phyloP scores from a whole-genome alignment of 2,113 vertebrate genomes.

The Pedetes capensis region DNA sequence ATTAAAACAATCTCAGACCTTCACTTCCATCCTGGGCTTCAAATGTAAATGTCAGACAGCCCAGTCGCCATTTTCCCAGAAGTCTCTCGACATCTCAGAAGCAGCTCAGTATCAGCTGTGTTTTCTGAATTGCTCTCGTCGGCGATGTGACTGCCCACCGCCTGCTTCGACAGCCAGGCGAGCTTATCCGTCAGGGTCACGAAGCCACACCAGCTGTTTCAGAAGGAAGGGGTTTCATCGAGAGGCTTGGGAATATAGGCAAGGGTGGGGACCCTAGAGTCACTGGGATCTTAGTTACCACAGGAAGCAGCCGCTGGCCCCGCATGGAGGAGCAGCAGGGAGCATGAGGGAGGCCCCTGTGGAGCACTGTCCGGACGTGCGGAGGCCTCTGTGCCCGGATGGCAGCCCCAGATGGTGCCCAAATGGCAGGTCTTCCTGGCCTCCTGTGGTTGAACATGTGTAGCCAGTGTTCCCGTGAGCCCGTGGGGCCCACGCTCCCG shows the following conservation, averaged over 20 bases:
- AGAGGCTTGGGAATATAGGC: neutral
- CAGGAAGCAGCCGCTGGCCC: neutral
- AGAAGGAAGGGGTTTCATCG: neutral
- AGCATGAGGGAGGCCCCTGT: neutral
- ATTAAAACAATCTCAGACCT: neutral
- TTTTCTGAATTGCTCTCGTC: neutral
- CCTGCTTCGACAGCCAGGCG: neutral
- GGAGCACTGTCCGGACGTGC: no score
- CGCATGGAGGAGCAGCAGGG: fast-evolving
- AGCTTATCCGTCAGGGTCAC: no score
- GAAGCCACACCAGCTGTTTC: neutral
- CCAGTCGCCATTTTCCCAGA: neutral
- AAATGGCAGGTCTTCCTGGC: neutral
- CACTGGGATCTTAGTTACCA: neutral
- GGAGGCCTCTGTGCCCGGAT: no score
- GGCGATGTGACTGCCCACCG: fast-evolving
- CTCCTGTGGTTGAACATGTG: no score
- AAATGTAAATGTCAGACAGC: neutral
- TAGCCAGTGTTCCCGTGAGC: neutral
- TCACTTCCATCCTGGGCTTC: neutral
- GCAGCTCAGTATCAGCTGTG: no score
- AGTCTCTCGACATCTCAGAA: neutral
- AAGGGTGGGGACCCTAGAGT: no score
- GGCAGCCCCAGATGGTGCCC: fast-evolving
- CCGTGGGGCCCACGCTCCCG: no score